Base-by-base conservation (phyloP, 2,888 invertebrate genomes). In the Acanthosepion pharaonis region DNA sequence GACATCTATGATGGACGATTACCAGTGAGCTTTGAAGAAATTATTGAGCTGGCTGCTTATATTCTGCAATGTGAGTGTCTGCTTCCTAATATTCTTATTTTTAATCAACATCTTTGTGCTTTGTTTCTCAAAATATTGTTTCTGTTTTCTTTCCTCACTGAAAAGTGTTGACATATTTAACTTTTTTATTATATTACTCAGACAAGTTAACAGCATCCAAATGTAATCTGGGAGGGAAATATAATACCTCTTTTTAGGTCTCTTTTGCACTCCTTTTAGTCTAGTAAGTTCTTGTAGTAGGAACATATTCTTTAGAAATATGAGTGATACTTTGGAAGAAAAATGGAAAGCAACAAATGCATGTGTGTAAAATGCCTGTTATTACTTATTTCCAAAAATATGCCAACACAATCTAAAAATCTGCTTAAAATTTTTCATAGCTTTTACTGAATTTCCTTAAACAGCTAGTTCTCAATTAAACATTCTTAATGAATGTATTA, bases 1-100 rank as follows among this genome's bases (percentile, higher is more conserved):
- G 99, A 99, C 97, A 98, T 99, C 96, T 98, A 99, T 94, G 99
- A 99, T 97, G 99, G 99, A 95, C 98, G 99, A 96, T 98, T 99
- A 96, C 99, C 99, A 18, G 98, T 99, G 95, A 98, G 98, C 95
- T 99, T 99, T 97, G 99, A 99, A 97, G 98, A 99, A 96, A 98
- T 99, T 53, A 98, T 99, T 11, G 99, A 99, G 97, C 98, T 99
- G 95, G 99, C 99, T 94, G 99, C 99, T 28, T 99, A 98, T 97
- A 98, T 99, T 95, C 98, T 99, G 94, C 99, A 99, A 98, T 99
- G 99, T 99, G 98, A 99, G 99, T 98, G 11, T 78, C 11, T n/a
- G 11, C 15, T 78, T 78, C 11, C 78, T 78, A 4, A n/a, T n/a
- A 78, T n/a, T 6, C 11, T 33, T 11, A 15, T 9, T 78, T 15